Conservation (phyloP, 1,140 invertebrate species). For the Lordiphosa mommai region DNA sequence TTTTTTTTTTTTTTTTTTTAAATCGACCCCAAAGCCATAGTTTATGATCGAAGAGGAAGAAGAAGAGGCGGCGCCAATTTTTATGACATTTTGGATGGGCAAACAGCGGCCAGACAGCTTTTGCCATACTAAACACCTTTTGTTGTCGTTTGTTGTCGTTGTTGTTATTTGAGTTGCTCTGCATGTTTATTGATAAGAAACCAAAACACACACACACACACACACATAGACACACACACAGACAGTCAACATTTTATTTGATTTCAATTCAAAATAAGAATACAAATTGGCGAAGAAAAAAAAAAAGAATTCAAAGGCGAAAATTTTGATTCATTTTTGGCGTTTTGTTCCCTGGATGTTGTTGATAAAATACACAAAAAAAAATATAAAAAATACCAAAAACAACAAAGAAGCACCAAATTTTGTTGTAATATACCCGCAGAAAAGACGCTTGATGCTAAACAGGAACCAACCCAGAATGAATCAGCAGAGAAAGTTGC, state of each 20-base stretch:
- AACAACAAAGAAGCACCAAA: constrained; percentile 59
- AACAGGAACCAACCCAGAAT: constrained; percentile 9
- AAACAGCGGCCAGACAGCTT: constrained; percentile 16
- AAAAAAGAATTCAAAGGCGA: constrained; percentile 11
- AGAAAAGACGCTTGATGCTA: constrained; percentile 38
- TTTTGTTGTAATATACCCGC: constrained; percentile 68
- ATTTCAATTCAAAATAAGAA: constrained; percentile 34
- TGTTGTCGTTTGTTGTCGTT: constrained; percentile 29
- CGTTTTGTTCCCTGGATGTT: constrained; percentile 75
- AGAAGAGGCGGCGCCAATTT: constrained; percentile 52
- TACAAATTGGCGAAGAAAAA: constrained; percentile 12
- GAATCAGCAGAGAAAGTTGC: constrained; percentile 11
- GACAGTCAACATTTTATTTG: constrained; percentile 27
- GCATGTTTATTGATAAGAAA: constrained; percentile 63
- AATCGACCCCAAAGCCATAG: constrained; percentile 13
- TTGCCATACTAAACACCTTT: constrained; percentile 9
- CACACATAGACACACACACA: neutral
- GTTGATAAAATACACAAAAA: constrained; percentile 35
- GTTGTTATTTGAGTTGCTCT: constrained; percentile 33
- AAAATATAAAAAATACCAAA: constrained; percentile 15
- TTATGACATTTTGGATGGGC: constrained; percentile 32
- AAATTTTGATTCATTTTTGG: constrained; percentile 73
- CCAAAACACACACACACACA: constrained; percentile 3
- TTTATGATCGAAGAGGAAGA: constrained; percentile 4
- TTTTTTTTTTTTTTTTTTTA: neutral